Base-by-base conservation (phyloP, 2,888 invertebrate species). In the Dexiosoma caninum region DNA sequence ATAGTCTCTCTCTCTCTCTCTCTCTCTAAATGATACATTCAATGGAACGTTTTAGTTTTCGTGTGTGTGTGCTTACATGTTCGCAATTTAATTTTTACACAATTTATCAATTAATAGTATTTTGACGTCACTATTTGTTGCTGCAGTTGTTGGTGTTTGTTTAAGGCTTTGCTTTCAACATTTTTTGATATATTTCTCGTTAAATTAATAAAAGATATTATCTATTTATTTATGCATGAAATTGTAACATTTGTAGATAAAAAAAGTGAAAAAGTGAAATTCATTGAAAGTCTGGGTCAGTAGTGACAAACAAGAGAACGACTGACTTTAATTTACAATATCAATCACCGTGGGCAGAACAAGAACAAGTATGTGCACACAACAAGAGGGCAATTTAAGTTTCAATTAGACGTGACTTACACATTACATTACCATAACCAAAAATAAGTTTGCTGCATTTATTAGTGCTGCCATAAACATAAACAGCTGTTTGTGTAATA, bases 21-120 rank as follows among this genome's bases (percentile, higher is more conserved):
- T 4, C 19, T 55, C 12, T 6, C 14, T 14, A 1, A 27, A n/a
- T n/a, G n/a, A 49, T 10, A 30, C 21, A 21, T 49, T 37, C 12
- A 14, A 27, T 10, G 3, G 21, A 57, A 21, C 35, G 12, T 16
- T 30, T 30, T 7, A 19, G 27, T 19, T 14, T 21, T 4, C 1
- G 10, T 9, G 6, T 19, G 12, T 46, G n/a, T 46, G 23, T 14
- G 21, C n/a, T n/a, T n/a, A n/a, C n/a, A n/a, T n/a, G n/a, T n/a
- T n/a, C n/a, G n/a, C n/a, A n/a, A 42, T 14, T 42, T 19, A 51
- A 51, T 75, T 53, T n/a, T 35, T 78, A 66, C 66, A 67, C 44
- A 60, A 79, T 76, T 60, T 37, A 80, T 70, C 75, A 80, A 80
- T 80, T 80, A 80, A 70, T n/a, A 79, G 66, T 44, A 12, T 62